These are phyloP conservation scores for Herpetotheres cachinnans DNA, from an alignment of 2,113 vertebrate species.

Conservation along the genomic window DNA sequence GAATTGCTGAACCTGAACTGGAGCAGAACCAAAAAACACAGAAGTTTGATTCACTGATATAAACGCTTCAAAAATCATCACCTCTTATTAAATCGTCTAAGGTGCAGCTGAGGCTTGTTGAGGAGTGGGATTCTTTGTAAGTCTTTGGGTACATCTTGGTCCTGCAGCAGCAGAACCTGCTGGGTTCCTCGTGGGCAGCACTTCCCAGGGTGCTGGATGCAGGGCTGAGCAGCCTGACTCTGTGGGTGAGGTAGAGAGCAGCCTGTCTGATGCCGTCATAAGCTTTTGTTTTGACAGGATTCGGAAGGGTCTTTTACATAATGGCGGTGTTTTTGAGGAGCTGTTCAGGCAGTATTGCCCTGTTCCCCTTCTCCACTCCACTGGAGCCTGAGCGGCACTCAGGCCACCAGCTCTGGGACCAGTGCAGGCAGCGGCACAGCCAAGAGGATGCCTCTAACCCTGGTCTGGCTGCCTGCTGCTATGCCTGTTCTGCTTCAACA, in stretches of 20 bases:
- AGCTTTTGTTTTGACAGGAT: background rate
- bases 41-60: background rate
- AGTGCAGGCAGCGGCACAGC: background rate
- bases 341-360: background rate
- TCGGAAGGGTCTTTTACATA: background rate
- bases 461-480: background rate
- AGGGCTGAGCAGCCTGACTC: background rate
- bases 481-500: background rate
- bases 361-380: background rate
- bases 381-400: background rate
- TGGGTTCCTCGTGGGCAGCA: background rate
- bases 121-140: background rate
- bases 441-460: background rate
- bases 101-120: background rate
- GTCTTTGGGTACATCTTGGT: background rate
- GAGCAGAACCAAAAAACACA: background rate
- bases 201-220: background rate
- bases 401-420: background rate
- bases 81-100: background rate
- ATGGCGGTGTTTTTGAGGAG: background rate
- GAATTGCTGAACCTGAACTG: slow-evolving; percentile 7
- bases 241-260: background rate
- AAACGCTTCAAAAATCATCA: slow-evolving; percentile 9
- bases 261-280: background rate
- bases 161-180: background rate